Percentiles rank a stretch among this genome's conserved stretches.
These are phyloP conservation scores for Cricetomys ansorgei DNA, from an alignment of 2,113 vertebrate genomes.

Conservation along the genomic window DNA sequence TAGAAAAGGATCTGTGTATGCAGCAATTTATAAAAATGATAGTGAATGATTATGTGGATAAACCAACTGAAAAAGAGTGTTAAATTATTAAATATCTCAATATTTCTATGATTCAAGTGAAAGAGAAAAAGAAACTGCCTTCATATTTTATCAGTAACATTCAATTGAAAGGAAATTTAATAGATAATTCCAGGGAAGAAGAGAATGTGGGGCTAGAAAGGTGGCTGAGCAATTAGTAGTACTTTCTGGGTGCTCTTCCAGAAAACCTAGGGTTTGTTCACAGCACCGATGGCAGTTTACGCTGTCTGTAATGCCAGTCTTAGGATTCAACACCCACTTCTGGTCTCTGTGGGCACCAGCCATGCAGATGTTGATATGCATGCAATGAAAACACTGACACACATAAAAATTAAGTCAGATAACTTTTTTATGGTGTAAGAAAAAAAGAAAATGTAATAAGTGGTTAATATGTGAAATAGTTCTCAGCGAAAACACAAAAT, in stretches of 20 bases:
- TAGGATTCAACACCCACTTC: neutral
- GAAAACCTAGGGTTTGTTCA: neutral
- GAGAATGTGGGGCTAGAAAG: neutral
- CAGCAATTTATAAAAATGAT: neutral
- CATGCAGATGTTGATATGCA: neutral
- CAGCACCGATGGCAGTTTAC: neutral
- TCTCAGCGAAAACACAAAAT: neutral
- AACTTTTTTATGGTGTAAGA: neutral
- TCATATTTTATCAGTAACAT: conserved; percentile 17
- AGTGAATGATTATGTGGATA: neutral
- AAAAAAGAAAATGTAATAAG: neutral
- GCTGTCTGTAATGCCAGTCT: neutral
- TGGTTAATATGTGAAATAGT: neutral
- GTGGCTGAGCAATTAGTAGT: neutral
- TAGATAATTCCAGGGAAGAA: neutral
- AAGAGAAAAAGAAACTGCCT: neutral
- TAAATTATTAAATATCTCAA: conserved; percentile 29
- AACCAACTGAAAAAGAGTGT: neutral
- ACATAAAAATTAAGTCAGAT: neutral
- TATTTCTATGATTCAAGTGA: conserved; percentile 9
- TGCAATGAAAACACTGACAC: neutral
- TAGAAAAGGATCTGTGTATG: neutral
- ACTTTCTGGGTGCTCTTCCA: neutral
- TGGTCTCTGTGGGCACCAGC: neutral
- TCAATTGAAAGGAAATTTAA: neutral